Percentiles rank a stretch among this genome's conserved stretches.
These are phyloP conservation scores for Carpatolechia fugitivella DNA, from an alignment of 2,888 invertebrate species.

Conservation along the genomic window DNA sequence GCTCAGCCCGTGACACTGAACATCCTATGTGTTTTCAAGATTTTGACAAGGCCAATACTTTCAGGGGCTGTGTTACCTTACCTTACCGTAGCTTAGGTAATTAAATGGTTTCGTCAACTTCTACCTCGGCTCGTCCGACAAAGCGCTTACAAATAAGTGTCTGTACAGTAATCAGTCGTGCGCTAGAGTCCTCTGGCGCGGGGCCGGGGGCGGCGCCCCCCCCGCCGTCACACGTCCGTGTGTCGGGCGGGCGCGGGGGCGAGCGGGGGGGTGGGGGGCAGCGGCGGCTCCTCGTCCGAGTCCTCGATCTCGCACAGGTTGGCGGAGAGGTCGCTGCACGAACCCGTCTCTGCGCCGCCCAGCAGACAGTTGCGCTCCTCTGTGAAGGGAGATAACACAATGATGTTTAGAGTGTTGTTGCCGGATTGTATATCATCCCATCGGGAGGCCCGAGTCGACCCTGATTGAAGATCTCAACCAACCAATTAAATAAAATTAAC, in stretches of 20 bases:
- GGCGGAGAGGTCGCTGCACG: conserved; percentile 92
- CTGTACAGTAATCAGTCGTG: conserved; percentile 9
- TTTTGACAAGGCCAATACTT: too few relatives aligned
- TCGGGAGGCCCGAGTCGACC: too few relatives aligned
- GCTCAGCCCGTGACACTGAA: too few relatives aligned
- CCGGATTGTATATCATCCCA: too few relatives aligned
- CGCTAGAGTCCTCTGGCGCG: conserved; percentile 22
- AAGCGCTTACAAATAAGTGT: not conserved
- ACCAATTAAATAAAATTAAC: too few relatives aligned
- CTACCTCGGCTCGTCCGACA: not conserved
- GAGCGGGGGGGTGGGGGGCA: conserved; percentile 19
- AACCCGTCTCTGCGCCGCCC: conserved; percentile 78
- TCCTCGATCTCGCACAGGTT: conserved; percentile 96
- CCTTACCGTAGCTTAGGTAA: too few relatives aligned
- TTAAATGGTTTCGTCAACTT: too few relatives aligned
- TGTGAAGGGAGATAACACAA: conserved; percentile 31
- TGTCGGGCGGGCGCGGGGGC: conserved; percentile 29
- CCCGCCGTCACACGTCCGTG: conserved; percentile 38
- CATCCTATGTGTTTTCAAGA: too few relatives aligned
- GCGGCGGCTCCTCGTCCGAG: conserved; percentile 84
- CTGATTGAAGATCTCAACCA: too few relatives aligned
- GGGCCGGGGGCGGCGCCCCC: conserved; percentile 16
- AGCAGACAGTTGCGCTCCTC: conserved; percentile 88
- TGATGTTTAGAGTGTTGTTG: too few relatives aligned
- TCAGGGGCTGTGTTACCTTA: too few relatives aligned